Percentiles rank a stretch among this genome's conserved stretches.
Evolutionary conservation across 2,888 invertebrate genomes (phyloP).

Genomic region (Amblyjoppa fuscipennis): DNA sequence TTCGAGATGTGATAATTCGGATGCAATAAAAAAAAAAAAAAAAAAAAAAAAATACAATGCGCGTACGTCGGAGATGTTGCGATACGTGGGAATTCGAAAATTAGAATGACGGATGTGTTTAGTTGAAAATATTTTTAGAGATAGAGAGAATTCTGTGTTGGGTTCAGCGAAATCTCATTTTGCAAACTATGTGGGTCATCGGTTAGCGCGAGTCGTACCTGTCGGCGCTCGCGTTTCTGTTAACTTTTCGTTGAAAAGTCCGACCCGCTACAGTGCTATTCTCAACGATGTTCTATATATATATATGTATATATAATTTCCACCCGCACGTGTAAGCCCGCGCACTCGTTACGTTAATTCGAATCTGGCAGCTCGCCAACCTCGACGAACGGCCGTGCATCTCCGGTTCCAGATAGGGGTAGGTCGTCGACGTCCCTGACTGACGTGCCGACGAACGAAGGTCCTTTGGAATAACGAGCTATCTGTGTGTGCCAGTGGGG

Average conservation of each 20-base stretch:
- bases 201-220: conserved; percentile 47
- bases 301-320: conserved; percentile 32
- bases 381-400: conserved; percentile 46
- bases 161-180: conserved; percentile 19
- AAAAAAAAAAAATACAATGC: background rate
- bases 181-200: conserved; percentile 55
- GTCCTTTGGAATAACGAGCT: conserved; percentile 70
- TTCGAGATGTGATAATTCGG: background rate
- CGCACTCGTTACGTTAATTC: conserved; percentile 79
- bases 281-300: conserved; percentile 16
- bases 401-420: conserved; percentile 51
- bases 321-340: conserved; percentile 15
- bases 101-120: conserved; percentile 4
- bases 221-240: conserved; percentile 34
- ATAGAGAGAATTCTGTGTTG: background rate
- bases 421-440: conserved; percentile 68
- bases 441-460: conserved; percentile 53
- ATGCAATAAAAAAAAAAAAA: background rate
- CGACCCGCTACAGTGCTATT: conserved; percentile 30
- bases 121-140: background rate
- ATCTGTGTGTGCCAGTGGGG: conserved; percentile 15
- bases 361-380: conserved; percentile 74
- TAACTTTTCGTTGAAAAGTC: conserved; percentile 47
- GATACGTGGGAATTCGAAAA: background rate
- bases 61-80: background rate